phyloP scores from a whole-genome alignment of 2,113 vertebrate species.

The Entelurus aequoreus region DNA sequence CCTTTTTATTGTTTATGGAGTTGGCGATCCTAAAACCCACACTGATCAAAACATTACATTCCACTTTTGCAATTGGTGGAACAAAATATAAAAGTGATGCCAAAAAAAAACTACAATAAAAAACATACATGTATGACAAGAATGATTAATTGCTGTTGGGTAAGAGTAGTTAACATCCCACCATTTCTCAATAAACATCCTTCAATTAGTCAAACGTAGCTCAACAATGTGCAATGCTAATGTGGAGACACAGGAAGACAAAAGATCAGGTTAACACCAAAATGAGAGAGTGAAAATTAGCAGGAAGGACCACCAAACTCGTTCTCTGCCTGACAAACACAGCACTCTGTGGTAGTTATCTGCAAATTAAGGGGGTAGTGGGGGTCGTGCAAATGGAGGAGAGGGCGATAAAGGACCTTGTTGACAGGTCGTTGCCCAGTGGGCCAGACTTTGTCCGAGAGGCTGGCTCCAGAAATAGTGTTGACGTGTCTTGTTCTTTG shows the following conservation, averaged over 20 bases:
- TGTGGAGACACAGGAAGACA: conserved; percentile 14
- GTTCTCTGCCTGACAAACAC: conserved; percentile 1
- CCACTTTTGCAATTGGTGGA: no score
- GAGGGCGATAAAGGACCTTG: conserved; percentile 46
- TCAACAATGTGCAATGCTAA: conserved; percentile 4
- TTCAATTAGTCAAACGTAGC: conserved; percentile 9
- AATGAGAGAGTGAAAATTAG: conserved; percentile 23
- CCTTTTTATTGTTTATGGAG: no score
- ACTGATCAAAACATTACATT: no score
- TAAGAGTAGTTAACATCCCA: no score
- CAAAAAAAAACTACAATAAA: no score
- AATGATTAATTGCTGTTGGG: no score
- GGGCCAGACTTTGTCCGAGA: conserved; percentile 32
- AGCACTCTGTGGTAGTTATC: conserved; percentile 26
- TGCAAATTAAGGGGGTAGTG: conserved; percentile 24
- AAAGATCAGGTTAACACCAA: conserved; percentile 12
- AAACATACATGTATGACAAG: no score
- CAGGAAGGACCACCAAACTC: conserved; percentile 25
- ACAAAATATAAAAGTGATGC: no score
- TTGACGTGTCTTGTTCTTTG: conserved; percentile 54
- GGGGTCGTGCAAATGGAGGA: conserved; percentile 38
- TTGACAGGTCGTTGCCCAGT: conserved; percentile 53
- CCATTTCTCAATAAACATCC: conserved; percentile 28
- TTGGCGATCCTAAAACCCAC: no score
- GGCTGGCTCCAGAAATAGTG: conserved; percentile 31